These are phyloP conservation scores for Micromussa lordhowensis DNA, from an alignment of 92 coral and sea anemone genomes.

Conservation along the genomic window DNA sequence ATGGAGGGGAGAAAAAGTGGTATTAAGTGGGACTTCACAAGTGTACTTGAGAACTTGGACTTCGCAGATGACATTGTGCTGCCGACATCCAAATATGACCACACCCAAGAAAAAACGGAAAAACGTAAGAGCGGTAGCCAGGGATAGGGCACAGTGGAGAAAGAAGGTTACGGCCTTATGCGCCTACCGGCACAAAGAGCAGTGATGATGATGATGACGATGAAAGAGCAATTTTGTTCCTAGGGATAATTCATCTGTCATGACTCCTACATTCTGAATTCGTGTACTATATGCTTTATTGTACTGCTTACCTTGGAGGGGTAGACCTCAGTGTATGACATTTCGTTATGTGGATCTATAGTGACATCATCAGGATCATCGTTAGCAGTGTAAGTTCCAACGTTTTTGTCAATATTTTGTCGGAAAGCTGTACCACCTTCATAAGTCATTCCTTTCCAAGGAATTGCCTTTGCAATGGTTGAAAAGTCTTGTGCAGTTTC, in stretches of 20 bases:
- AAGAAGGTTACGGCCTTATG: slow-evolving; percentile 11
- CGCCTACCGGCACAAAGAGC: too few species aligned
- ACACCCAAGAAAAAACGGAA: slow-evolving; percentile 31
- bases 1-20: slow-evolving; percentile 32
- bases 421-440: slow-evolving; percentile 52
- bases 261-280: background rate
- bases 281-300: background rate
- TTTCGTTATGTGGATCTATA: slow-evolving; percentile 74
- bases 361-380: slow-evolving; percentile 58
- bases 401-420: slow-evolving; percentile 21
- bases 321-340: slow-evolving; percentile 40
- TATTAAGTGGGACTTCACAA: slow-evolving; percentile 50
- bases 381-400: slow-evolving; percentile 30
- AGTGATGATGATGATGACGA: too few species aligned
- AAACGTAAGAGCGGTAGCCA: slow-evolving; percentile 16
- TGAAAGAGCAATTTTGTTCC: background rate
- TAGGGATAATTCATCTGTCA: background rate
- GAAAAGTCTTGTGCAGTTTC: slow-evolving; percentile 47
- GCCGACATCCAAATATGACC: slow-evolving; percentile 31
- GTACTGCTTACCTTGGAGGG: slow-evolving; percentile 60
- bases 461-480: slow-evolving; percentile 41
- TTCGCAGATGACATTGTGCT: slow-evolving; percentile 28
- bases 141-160: too few species aligned
- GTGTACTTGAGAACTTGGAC: slow-evolving; percentile 43
- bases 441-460: slow-evolving; percentile 29